Percentiles rank a stretch among this genome's conserved stretches.
phyloP scores from a whole-genome alignment of 2,888 invertebrate species.

The Falcaria lacertinaria region DNA sequence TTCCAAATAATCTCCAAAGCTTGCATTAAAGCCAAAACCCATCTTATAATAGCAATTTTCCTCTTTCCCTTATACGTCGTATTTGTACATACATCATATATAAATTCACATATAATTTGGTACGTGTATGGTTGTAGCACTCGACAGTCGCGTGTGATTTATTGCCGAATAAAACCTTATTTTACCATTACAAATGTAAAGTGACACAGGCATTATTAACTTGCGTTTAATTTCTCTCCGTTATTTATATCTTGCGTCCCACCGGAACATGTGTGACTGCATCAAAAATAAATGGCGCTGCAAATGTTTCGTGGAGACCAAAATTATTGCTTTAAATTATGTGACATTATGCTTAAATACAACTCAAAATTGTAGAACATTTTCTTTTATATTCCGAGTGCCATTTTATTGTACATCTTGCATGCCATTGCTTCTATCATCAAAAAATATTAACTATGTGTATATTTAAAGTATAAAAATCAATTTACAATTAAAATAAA shows the following conservation, averaged over 20 bases:
- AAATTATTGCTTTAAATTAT: too few relatives aligned
- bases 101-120: neutral
- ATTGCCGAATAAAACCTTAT: slow-evolving; percentile 38
- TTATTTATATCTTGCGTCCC: neutral
- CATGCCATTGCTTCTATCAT: too few relatives aligned
- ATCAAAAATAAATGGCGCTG: neutral
- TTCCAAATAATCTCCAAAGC: too few relatives aligned
- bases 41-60: slow-evolving; percentile 16
- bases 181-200: slow-evolving; percentile 28
- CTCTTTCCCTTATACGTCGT: slow-evolving; percentile 19
- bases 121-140: slow-evolving; percentile 13
- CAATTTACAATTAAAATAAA: too few relatives aligned
- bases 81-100: slow-evolving; percentile 10
- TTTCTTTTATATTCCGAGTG: too few relatives aligned
- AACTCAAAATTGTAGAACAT: too few relatives aligned
- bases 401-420: too few relatives aligned
- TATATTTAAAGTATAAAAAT: too few relatives aligned
- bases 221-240: slow-evolving; percentile 17
- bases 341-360: too few relatives aligned
- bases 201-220: slow-evolving; percentile 27
- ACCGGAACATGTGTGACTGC: neutral
- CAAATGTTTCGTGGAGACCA: neutral
- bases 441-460: too few relatives aligned
- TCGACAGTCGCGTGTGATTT: slow-evolving; percentile 42
- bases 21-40: too few relatives aligned